phyloP scores from a whole-genome alignment of 2,797 vertebrate species.

The Microtus agrestis region DNA sequence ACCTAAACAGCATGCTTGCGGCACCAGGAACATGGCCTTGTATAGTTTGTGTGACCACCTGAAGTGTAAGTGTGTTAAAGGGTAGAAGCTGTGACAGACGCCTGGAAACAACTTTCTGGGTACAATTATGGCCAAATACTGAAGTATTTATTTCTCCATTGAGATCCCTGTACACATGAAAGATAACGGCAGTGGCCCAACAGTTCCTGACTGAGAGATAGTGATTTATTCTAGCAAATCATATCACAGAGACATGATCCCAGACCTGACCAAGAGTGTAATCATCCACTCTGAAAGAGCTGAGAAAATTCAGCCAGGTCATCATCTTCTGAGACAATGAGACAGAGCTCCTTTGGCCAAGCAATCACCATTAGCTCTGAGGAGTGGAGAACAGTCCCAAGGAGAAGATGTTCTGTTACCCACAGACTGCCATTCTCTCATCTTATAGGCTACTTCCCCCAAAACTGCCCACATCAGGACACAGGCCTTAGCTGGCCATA shows the following conservation, averaged over 20 bases:
- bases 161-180: not conserved
- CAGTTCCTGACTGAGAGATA: not conserved
- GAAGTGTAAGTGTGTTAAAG: not conserved
- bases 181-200: not conserved
- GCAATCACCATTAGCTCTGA: not conserved
- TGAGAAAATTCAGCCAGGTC: not conserved
- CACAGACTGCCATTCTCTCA: not conserved
- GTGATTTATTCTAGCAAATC: constrained; percentile 8
- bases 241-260: not conserved
- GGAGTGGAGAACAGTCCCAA: not conserved
- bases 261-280: not conserved
- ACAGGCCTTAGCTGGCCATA: not conserved
- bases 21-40: not conserved
- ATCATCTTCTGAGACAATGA: not conserved
- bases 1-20: not conserved
- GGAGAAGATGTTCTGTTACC: not conserved
- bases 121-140: not conserved
- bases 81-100: not conserved
- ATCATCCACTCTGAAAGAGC: not conserved
- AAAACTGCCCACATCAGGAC: not conserved
- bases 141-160: not conserved
- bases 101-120: not conserved
- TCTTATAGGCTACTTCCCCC: not conserved
- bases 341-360: not conserved
- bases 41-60: not conserved